Base-by-base conservation (phyloP, 2,113 vertebrate species). In the Trematomus loennbergii region DNA sequence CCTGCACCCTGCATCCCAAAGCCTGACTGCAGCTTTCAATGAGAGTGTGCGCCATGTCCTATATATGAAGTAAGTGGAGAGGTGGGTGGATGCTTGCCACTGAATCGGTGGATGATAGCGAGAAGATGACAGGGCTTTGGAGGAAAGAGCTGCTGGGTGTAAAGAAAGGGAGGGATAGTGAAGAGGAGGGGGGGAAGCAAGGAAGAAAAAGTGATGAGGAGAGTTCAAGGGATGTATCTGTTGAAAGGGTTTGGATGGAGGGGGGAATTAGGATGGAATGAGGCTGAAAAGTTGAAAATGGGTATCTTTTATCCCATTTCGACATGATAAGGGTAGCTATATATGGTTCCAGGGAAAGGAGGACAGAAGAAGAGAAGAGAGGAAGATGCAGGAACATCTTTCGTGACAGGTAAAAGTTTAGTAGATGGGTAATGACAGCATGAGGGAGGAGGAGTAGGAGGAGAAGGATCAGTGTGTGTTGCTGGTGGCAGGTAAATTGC, bases 41-140 rank as follows among this genome's bases (percentile, higher is more conserved):
- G 87, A 88, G 85, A 84, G 78, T 54, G 64, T 68, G 77, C 9
- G 61, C 78, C 55, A 81, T 87, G 87, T 89, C 83, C 88, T 91
- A 88, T 87, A 88, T 89, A 82, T 82, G 85, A 86, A 81, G 81
- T 91, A 89, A 91, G 89, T 91, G 91, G 86, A 89, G 85, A 86
- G 82, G 90, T 89, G 92, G 91, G 92, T 83, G 90, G 92, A 87
- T 84, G 82, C 85, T 85, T 89, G 84, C 87, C 82, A 81, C 81
- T 48, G 84, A 90, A 88, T 83, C 40, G 73, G 70, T 20, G 74
- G 80, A 85, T 87, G 89, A 87, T 83, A 81, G 88, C 59, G 29
- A 87, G 75, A 81, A 84, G 87, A 91, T 90, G 87, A 89, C 92
- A 90, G 84, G 78, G 86, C 81, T 89, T 89, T 54, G 66, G 76